phyloP scores from a whole-genome alignment of 2,113 vertebrate genomes.

The Saccopteryx leptura region DNA sequence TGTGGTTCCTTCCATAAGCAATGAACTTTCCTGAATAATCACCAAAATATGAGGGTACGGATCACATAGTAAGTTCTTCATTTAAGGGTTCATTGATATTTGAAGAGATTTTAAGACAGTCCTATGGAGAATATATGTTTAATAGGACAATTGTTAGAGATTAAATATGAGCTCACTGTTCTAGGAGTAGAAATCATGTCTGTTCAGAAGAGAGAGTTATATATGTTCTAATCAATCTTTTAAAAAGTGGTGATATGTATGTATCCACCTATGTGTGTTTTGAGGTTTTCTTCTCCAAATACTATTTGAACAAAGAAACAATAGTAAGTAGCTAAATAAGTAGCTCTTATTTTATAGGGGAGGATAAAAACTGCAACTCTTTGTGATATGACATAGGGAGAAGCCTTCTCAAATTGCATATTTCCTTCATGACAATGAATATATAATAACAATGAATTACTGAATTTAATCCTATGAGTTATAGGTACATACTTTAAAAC shows the following conservation, averaged over 20 bases:
- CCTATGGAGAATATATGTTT: constrained; percentile 55
- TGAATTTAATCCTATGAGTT: neutral
- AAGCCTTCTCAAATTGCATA: neutral
- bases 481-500: neutral
- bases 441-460: constrained; percentile 65
- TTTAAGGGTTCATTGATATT: constrained; percentile 14
- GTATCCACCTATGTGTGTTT: neutral
- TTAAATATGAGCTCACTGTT: constrained; percentile 59
- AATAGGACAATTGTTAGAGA: neutral
- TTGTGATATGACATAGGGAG: neutral
- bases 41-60: neutral
- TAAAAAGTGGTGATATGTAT: neutral
- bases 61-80: neutral
- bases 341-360: constrained; percentile 18
- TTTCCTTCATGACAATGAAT: constrained; percentile 31
- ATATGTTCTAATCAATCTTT: constrained; percentile 11
- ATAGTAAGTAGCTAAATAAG: neutral
- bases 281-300: neutral
- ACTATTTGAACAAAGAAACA: constrained; percentile 41
- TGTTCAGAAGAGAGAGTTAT: constrained; percentile 39
- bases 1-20: neutral
- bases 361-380: neutral
- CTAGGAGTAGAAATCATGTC: constrained; percentile 27
- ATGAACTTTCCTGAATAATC: neutral
- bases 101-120: constrained; percentile 43